Conservation (phyloP, 53 echinoderm and acorn worm species). For the Patiria pectinifera region DNA sequence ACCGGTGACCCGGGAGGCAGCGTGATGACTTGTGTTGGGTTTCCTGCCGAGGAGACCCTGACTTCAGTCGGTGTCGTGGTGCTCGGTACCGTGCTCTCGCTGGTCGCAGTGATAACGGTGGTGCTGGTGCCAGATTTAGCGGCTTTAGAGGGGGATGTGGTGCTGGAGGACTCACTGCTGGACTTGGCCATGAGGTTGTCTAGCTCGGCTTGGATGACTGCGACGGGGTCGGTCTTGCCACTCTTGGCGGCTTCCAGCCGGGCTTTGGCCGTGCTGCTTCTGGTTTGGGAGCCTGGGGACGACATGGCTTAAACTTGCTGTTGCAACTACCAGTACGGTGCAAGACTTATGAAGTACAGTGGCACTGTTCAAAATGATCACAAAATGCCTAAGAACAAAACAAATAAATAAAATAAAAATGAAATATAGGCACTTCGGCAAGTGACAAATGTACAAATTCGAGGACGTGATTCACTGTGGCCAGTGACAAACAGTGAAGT, state of each 20-base stretch:
- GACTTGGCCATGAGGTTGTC: constrained; percentile 65
- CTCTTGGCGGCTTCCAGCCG: constrained; percentile 29
- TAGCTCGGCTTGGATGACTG: constrained; percentile 65
- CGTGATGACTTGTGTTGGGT: constrained; percentile 58
- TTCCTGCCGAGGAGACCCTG: constrained; percentile 52
- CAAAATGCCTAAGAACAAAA: not conserved
- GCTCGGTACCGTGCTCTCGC: constrained; percentile 7
- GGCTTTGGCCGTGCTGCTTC: constrained; percentile 49
- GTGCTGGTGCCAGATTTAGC: constrained; percentile 22
- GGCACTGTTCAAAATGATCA: not conserved
- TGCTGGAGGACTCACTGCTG: constrained; percentile 21
- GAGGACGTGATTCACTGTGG: too few relatives aligned
- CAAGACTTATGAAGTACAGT: not conserved
- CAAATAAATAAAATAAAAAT: too few relatives aligned
- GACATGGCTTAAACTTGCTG: constrained; percentile 15
- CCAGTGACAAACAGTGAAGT: too few relatives aligned
- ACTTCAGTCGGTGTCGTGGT: constrained; percentile 22
- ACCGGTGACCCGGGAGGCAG: constrained; percentile 60
- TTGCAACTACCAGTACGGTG: not conserved
- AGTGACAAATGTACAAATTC: too few relatives aligned
- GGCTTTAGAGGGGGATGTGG: constrained; percentile 30
- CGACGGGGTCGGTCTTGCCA: constrained; percentile 50
- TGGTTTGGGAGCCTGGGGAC: constrained; percentile 49
- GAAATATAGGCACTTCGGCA: too few relatives aligned
- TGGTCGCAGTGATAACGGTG: constrained; percentile 24